phyloP scores from a whole-genome alignment of 2,888 invertebrate species.

The Megalurothrips usitatus region DNA sequence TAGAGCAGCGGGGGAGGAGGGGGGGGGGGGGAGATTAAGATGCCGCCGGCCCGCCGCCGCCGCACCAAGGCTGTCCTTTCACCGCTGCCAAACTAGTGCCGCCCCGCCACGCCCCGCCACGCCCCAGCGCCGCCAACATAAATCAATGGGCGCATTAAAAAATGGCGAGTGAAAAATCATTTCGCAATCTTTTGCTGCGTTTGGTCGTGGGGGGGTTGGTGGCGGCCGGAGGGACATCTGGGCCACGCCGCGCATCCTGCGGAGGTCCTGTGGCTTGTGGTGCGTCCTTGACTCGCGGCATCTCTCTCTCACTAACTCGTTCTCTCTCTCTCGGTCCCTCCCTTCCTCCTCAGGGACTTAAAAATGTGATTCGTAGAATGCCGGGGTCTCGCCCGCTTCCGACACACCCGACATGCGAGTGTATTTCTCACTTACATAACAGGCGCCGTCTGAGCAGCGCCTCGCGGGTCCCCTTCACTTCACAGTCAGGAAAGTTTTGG shows the following conservation, averaged over 20 bases:
- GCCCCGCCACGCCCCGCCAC: neutral
- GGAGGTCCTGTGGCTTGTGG: neutral
- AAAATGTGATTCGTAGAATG: no score
- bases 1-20: no score
- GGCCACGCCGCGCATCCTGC: no score
- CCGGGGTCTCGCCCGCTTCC: neutral
- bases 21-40: no score
- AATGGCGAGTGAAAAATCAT: no score
- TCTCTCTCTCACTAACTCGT: neutral
- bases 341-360: neutral
- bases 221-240: no score
- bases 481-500: neutral
- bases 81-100: neutral
- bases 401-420: neutral
- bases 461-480: neutral
- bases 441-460: neutral
- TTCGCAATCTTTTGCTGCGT: no score
- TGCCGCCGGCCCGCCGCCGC: no score
- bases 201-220: no score
- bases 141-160: no score
- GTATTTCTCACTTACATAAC: no score
- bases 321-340: neutral
- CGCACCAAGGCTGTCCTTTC: neutral
- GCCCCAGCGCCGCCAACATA: neutral
- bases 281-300: neutral